Base-by-base conservation (phyloP, 2,113 vertebrate genomes). In the Psittacula cyanocephala region DNA sequence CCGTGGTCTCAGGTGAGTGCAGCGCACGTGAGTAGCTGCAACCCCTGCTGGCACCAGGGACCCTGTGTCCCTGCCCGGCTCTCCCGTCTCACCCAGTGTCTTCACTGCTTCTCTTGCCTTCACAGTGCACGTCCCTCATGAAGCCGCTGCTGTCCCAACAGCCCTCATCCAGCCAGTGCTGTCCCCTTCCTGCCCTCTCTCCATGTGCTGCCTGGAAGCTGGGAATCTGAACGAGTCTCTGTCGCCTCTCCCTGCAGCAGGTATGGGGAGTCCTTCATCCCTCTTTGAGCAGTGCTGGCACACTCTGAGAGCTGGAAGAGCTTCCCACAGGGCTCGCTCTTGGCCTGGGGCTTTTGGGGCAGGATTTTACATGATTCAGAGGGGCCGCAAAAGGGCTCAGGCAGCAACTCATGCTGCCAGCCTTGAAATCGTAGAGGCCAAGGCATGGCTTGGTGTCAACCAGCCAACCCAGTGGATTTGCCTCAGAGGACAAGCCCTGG, bases 361-460 rank as follows among this genome's bases (percentile, higher is more conserved):
- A 2, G 55, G 63, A 13, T 70, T 71, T 64, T n/a, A 10, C 13
- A 2, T 0, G 5, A 2, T 31, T 17, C 10, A 5, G 22, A 17
- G 2, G 4, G 46, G 20, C 31, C 35, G 6, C 16, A 35, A 29
- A n/a, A 43, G 60, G 29, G n/a, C 44, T 46, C 9, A 2, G 37
- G 9, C 20, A 25, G 62, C 8, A 44, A 65, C 60, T 81, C 17
- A 13, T 8, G 3, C n/a, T 37, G 50, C 25, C 53, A 19, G 77
- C 37, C 31, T 47, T 24, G 22, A 64, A 74, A 18, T 13, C 0
- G 0, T n/a, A 14, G 19, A 41, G 71, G 17, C 44, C 3, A 17
- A 22, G 35, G n/a, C 9, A 0, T 0, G 2, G 50, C 10, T 0
- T 3, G 11, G 64, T 5, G 31, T 6, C 0, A 2, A 4, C 17